Evolutionary conservation across 2,113 vertebrate species (phyloP).

Genomic region (Anthoscopus minutus): DNA sequence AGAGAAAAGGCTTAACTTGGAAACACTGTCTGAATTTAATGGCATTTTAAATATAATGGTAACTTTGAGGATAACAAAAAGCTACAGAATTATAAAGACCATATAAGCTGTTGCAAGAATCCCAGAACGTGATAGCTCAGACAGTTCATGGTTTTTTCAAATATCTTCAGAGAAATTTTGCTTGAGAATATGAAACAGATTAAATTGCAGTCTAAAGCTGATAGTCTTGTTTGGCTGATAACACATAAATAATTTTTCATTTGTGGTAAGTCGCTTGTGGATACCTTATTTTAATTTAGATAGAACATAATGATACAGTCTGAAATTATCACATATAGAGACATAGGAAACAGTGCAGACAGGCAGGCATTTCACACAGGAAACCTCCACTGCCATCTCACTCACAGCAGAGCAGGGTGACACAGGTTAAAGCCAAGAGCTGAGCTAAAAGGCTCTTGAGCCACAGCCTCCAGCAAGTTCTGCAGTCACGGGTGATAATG

Average conservation of each 20-base stretch:
- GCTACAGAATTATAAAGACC: background rate
- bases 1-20: background rate
- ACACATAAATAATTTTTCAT: background rate
- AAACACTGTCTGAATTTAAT: background rate
- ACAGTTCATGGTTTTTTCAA: background rate
- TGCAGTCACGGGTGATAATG: background rate
- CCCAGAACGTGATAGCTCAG: background rate
- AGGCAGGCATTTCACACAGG: background rate
- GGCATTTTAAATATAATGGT: background rate
- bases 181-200: background rate
- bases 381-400: background rate
- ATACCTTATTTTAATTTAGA: conserved; percentile 26
- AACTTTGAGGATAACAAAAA: background rate
- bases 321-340: background rate
- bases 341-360: background rate
- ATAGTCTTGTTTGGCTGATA: background rate
- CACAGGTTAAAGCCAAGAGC: background rate
- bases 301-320: background rate
- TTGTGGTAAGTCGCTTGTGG: background rate
- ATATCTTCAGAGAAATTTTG: background rate
- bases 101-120: background rate
- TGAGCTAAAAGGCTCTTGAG: background rate
- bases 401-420: background rate
- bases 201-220: background rate
- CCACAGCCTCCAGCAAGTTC: background rate